Evolutionary conservation across 2,888 invertebrate species (phyloP).

Genomic region (Oeneis ivallda): DNA sequence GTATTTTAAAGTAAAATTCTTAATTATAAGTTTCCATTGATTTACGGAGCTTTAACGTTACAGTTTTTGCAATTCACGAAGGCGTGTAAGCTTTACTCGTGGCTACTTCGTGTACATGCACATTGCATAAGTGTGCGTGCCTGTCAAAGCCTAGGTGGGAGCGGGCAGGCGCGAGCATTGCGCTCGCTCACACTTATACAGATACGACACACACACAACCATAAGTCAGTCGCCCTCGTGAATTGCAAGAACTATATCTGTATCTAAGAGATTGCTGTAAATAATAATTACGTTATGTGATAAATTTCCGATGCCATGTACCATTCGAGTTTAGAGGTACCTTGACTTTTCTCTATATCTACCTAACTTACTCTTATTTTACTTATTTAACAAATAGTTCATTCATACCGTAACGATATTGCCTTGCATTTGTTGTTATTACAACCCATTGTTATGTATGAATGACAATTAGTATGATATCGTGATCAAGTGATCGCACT

Average conservation of each 20-base stretch:
- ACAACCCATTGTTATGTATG: slow-evolving; percentile 39
- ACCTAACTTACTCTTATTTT: slow-evolving; percentile 40
- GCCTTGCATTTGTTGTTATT: slow-evolving; percentile 41
- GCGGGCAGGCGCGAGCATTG: no score
- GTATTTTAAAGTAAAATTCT: slow-evolving; percentile 45
- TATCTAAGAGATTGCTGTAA: slow-evolving; percentile 60
- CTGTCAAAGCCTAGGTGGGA: no score
- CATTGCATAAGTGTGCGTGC: no score
- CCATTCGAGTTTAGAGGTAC: slow-evolving; percentile 39
- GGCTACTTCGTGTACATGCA: no score
- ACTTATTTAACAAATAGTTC: slow-evolving; percentile 37
- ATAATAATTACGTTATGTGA: slow-evolving; percentile 58
- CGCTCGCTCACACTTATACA: no score
- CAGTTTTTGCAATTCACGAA: no score
- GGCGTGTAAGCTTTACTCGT: no score
- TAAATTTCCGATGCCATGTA: slow-evolving; percentile 71
- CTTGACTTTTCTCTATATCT: slow-evolving; percentile 29
- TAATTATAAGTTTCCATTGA: slow-evolving; percentile 44
- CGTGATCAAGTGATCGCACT: slow-evolving; percentile 45
- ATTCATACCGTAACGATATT: slow-evolving; percentile 43
- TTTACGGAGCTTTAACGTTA: slow-evolving; percentile 68
- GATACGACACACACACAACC: no score
- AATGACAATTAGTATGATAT: slow-evolving; percentile 38
- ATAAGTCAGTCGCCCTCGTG: no score
- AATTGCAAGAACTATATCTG: slow-evolving; percentile 43